phyloP scores from a whole-genome alignment of 2,888 invertebrate genomes.

The Cataglyphis rosenhaueri region DNA sequence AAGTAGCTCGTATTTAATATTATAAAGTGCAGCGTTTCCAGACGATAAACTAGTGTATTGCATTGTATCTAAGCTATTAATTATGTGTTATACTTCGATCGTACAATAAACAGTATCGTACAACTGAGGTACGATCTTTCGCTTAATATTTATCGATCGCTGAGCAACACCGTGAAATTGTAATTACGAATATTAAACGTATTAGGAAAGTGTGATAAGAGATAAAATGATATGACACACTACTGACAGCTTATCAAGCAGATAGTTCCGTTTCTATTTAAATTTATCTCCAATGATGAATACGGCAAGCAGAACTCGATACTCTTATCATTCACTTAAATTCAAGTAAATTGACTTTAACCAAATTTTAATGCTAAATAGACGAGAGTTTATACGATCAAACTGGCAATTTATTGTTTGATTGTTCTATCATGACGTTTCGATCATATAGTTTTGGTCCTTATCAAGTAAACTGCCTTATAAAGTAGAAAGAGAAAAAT shows the following conservation, averaged over 20 bases:
- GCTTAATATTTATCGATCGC: conserved; percentile 35
- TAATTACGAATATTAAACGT: conserved; percentile 15
- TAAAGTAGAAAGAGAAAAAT: no score
- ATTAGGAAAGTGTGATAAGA: conserved; percentile 27
- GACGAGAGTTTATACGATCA: no score
- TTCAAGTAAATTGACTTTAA: background rate
- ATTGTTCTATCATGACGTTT: no score
- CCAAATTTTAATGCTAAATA: no score
- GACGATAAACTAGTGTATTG: conserved; percentile 17
- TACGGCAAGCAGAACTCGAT: background rate
- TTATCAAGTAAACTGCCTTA: no score
- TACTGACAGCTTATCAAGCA: background rate
- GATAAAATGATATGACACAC: background rate
- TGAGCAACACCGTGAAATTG: conserved; percentile 29
- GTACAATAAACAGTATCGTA: conserved; percentile 31
- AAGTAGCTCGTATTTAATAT: conserved; percentile 43
- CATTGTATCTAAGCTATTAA: conserved; percentile 31
- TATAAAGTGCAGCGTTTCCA: conserved; percentile 12
- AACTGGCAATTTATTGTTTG: no score
- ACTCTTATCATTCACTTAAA: background rate
- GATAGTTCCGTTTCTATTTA: no score
- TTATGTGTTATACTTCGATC: conserved; percentile 27
- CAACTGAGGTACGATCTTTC: conserved; percentile 15
- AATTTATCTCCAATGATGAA: no score
- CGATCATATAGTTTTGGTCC: no score